phyloP scores from a whole-genome alignment of 2,797 vertebrate genomes.

The Oryzias sinensis region DNA sequence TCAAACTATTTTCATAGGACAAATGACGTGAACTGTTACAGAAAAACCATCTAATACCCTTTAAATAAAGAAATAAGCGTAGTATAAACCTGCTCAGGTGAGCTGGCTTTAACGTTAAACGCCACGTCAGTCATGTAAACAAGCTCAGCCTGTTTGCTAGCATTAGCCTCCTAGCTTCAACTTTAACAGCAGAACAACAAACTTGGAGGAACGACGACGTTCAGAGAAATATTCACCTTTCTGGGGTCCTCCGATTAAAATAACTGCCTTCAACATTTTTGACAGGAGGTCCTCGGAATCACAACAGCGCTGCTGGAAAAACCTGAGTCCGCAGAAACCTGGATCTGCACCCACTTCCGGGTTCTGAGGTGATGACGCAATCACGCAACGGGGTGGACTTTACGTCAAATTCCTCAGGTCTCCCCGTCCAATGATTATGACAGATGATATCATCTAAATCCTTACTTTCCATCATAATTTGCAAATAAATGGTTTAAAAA shows the following conservation, averaged over 20 bases:
- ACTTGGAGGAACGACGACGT: rapidly evolving
- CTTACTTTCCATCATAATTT: too few relatives aligned
- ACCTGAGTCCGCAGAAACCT: background rate
- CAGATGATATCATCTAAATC: too few relatives aligned
- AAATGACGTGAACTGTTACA: background rate
- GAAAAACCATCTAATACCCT: background rate
- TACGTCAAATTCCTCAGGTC: too few relatives aligned
- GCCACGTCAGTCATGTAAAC: conserved; percentile 68
- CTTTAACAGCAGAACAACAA: background rate
- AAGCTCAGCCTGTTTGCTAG: conserved; percentile 23
- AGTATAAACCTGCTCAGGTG: background rate
- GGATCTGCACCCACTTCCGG: too few relatives aligned
- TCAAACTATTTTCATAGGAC: too few relatives aligned
- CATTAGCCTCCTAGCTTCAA: conserved; percentile 31
- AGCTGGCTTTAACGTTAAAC: background rate
- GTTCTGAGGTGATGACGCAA: too few relatives aligned
- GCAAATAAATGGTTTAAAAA: too few relatives aligned
- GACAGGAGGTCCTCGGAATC: background rate
- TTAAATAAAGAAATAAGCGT: rapidly evolving
- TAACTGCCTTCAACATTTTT: conserved; percentile 88
- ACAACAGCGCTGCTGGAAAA: background rate
- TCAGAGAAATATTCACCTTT: conserved; percentile 79
- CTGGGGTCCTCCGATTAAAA: conserved; percentile 93
- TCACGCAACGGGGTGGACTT: too few relatives aligned
- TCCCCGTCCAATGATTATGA: too few relatives aligned